Base-by-base conservation (phyloP, 2,113 vertebrate species). In the Melanostigma gelatinosum region DNA sequence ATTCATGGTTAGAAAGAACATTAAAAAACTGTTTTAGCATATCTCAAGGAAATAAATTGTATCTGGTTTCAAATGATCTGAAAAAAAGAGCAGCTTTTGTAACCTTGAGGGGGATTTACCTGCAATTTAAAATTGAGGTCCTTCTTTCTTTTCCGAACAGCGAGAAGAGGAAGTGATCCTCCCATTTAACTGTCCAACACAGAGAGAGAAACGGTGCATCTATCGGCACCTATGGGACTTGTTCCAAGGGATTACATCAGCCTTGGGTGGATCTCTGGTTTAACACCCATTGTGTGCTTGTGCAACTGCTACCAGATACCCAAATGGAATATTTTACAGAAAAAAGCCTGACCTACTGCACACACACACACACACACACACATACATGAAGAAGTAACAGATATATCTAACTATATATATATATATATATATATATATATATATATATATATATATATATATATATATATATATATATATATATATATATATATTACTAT, bases 281-380 rank as follows among this genome's bases (percentile, higher is more conserved):
- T 61, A 64, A 65, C 46, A 29, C 4, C 64, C 50, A 82, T 85
- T 88, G 82, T 90, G 52, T 38, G 46, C 6, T 68, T 22, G 22
- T 60, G 12, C 3, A 85, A 54, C 13, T 58, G 75, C 22, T 61
- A 72, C 16, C 27, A n/a, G 67, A 88, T 72, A 80, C 29, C 10
- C 12, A 15, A 44, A 29, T 60, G 50, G 57, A 36, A 77, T 52
- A 75, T 40, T 66, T 67, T 40, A 27, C n/a, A 54, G 22, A 67
- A 1, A 40, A 65, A 67, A 24, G 34, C 8, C 52, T 87, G 77
- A 62, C 73, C 78, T 29, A 29, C 2, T 73, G 65, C 22, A 72
- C 68, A n/a, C 12, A 16, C 24, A 75, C 44, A 46, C 44, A 57
- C 65, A 22, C 20, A 77, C 29, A 24, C 24, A 24, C 24, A 24